These are phyloP conservation scores for Pampusana beccarii DNA, from an alignment of 2,113 vertebrate species.

Conservation along the genomic window DNA sequence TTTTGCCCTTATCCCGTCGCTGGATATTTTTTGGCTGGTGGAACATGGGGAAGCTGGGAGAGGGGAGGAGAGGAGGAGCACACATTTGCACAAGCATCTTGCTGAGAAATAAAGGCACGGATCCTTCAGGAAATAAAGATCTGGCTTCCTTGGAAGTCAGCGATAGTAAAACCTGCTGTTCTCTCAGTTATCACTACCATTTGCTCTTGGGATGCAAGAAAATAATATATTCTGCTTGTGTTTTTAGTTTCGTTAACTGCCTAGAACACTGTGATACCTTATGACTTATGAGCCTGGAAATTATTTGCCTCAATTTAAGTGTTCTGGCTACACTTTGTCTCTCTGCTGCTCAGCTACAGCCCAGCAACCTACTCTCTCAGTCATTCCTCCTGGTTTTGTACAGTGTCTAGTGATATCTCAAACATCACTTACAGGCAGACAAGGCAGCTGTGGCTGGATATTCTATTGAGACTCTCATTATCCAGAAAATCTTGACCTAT, in stretches of 20 bases:
- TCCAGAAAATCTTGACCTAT: not conserved
- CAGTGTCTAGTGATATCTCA: not conserved
- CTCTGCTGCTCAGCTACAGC: conserved; percentile 37
- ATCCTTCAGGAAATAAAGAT: not conserved
- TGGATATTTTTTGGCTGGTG: conserved; percentile 14
- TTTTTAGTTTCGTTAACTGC: not conserved
- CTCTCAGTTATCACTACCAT: not conserved
- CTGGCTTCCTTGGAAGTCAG: not conserved
- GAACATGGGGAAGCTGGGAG: not conserved
- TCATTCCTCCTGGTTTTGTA: conserved; percentile 3
- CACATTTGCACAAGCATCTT: not conserved
- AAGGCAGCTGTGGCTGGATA: not conserved
- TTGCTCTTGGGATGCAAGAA: not conserved
- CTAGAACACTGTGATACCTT: not conserved
- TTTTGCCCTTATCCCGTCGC: not conserved
- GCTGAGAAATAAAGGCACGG: not conserved
- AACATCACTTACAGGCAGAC: not conserved
- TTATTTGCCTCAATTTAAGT: not conserved
- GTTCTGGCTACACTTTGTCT: not conserved
- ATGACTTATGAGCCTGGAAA: not conserved
- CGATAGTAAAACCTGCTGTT: not conserved
- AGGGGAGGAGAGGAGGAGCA: not conserved
- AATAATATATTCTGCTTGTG: not conserved
- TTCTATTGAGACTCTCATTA: not conserved
- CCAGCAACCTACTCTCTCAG: conserved; percentile 12